phyloP scores from a whole-genome alignment of 1,140 invertebrate genomes.

The Lepidurus packardi region DNA sequence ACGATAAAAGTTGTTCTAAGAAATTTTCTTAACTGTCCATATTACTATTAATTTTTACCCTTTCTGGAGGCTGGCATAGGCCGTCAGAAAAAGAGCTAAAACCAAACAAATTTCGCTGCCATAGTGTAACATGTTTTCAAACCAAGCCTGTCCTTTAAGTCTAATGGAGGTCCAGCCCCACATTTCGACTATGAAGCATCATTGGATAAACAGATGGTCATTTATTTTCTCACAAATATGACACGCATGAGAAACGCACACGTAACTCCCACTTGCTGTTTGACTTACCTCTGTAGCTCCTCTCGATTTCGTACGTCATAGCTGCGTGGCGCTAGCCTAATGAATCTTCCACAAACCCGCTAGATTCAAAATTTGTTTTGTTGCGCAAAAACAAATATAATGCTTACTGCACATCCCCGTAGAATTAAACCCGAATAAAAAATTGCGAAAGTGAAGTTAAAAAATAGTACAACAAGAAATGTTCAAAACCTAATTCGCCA shows the following conservation, averaged over 20 bases:
- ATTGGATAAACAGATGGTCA: slow-evolving; percentile 7
- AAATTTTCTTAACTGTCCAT: neutral
- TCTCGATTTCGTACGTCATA: neutral
- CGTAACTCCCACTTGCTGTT: neutral
- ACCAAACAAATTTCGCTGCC: slow-evolving; percentile 7
- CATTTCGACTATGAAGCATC: neutral
- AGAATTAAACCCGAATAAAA: no score
- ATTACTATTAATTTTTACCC: neutral
- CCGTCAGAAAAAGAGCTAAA: slow-evolving; percentile 5
- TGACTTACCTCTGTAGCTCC: neutral
- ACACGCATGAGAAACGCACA: neutral
- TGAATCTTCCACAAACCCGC: no score
- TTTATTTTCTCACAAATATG: neutral
- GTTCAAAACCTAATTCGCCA: no score
- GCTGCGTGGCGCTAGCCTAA: neutral
- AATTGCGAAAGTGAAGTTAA: no score
- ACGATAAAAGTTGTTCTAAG: neutral
- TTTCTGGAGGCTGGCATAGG: slow-evolving; percentile 1
- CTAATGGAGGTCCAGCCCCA: slow-evolving; percentile 4
- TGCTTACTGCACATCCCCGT: no score
- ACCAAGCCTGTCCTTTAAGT: neutral
- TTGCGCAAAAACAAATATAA: no score
- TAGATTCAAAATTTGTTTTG: no score
- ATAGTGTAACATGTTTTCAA: slow-evolving; percentile 11
- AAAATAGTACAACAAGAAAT: no score